These are phyloP conservation scores for Vidua macroura DNA, from an alignment of 2,113 vertebrate species.

Conservation along the genomic window DNA sequence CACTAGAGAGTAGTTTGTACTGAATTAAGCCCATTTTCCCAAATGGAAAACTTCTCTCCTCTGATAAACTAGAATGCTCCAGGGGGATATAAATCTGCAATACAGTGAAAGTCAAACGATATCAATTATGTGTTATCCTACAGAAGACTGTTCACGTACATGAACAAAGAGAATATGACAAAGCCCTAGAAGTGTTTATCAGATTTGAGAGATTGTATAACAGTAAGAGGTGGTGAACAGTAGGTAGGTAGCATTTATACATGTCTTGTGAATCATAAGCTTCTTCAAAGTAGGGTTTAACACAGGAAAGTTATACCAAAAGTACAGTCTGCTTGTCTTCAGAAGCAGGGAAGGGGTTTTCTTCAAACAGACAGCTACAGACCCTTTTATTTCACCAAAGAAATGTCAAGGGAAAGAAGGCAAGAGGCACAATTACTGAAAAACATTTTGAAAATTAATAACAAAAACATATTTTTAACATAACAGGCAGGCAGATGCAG, in stretches of 20 bases:
- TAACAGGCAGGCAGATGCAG: background rate
- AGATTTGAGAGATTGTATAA: constrained; percentile 30
- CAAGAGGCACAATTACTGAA: background rate
- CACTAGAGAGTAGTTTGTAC: background rate
- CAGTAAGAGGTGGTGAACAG: constrained; percentile 9
- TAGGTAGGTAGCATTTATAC: constrained; percentile 13
- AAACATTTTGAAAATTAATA: background rate
- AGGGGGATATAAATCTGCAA: background rate
- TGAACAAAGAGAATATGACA: constrained; percentile 52
- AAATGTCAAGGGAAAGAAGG: background rate
- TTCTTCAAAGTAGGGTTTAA: background rate
- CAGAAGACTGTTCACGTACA: background rate
- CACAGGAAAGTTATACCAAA: background rate
- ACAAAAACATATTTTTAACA: background rate
- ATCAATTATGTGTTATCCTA: constrained; percentile 4
- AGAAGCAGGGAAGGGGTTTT: background rate
- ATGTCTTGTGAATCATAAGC: constrained; percentile 19
- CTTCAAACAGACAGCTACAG: background rate
- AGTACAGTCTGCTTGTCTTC: background rate
- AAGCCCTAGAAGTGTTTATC: constrained; percentile 34
- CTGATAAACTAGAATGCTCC: background rate
- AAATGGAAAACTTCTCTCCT: background rate
- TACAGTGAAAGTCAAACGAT: constrained; percentile 2
- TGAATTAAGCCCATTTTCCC: background rate
- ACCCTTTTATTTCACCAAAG: background rate